Evolutionary conservation across 2,888 invertebrate genomes (phyloP).

Genomic region (Lathronympha strigana): DNA sequence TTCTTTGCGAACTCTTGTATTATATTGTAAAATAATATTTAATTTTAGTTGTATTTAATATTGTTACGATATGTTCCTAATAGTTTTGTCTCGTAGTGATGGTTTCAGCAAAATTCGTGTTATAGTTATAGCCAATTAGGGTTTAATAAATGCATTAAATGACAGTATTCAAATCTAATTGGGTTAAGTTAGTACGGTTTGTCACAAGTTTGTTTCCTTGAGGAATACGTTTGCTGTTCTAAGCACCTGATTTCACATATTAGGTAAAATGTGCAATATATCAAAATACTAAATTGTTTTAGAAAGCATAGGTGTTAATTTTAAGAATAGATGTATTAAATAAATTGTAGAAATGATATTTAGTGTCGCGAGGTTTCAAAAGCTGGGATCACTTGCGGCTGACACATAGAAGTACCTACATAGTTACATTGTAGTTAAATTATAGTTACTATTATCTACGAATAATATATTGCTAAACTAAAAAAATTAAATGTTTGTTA

Average conservation of each 20-base stretch:
- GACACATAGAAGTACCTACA: slow-evolving; percentile 64
- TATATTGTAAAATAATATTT: slow-evolving; percentile 76
- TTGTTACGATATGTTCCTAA: slow-evolving; percentile 81
- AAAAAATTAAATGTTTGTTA: slow-evolving; percentile 84
- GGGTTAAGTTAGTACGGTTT: slow-evolving; percentile 49
- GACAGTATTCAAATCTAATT: slow-evolving; percentile 50
- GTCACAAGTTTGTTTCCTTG: slow-evolving; percentile 42
- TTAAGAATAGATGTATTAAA: slow-evolving; percentile 61
- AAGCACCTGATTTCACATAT: slow-evolving; percentile 49
- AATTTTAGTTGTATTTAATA: slow-evolving; percentile 73
- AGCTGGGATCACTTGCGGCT: slow-evolving; percentile 51
- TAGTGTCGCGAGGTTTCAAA: slow-evolving; percentile 66
- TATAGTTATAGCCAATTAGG: slow-evolving; percentile 57
- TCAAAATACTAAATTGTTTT: slow-evolving; percentile 64
- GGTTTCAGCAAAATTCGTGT: slow-evolving; percentile 65
- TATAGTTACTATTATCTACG: slow-evolving; percentile 75
- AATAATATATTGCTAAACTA: slow-evolving; percentile 83
- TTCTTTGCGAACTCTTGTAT: slow-evolving; percentile 48
- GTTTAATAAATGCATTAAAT: slow-evolving; percentile 49
- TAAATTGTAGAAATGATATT: slow-evolving; percentile 67
- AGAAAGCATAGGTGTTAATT: slow-evolving; percentile 63
- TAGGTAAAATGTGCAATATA: slow-evolving; percentile 77
- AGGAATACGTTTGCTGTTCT: slow-evolving; percentile 45
- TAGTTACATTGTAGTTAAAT: slow-evolving; percentile 77
- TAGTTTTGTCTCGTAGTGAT: slow-evolving; percentile 72